Conservation (phyloP, 2,888 invertebrate species). For the Cremastinae sp. region DNA sequence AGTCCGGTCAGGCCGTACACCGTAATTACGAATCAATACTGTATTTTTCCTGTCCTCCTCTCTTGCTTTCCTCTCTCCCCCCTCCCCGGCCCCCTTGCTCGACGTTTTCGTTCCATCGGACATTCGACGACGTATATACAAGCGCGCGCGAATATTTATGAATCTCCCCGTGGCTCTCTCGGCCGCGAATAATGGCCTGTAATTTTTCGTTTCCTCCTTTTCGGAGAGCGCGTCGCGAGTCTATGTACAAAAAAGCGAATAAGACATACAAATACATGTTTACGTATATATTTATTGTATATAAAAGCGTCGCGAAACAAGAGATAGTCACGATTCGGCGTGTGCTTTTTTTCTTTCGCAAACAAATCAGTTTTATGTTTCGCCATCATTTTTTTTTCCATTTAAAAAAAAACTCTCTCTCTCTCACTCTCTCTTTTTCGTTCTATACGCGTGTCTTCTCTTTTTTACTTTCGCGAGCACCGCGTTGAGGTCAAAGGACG, state of each 20-base stretch:
- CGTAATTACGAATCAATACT: conserved; percentile 42
- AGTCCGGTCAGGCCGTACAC: conserved; percentile 12
- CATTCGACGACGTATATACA: not conserved
- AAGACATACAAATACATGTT: no score
- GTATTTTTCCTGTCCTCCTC: conserved; percentile 5
- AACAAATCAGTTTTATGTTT: conserved; percentile 24
- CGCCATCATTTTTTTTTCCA: not conserved
- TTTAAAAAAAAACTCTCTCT: no score
- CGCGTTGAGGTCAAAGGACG: conserved; percentile 45
- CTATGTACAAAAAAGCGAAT: no score
- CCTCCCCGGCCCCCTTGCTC: no score
- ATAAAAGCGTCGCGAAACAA: not conserved
- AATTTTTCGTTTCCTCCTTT: no score
- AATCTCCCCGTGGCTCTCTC: no score
- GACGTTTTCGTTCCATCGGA: no score
- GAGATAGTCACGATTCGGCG: not conserved
- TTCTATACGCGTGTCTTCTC: no score
- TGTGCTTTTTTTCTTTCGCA: not conserved
- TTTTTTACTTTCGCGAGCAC: conserved; percentile 2
- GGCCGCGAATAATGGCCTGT: no score
- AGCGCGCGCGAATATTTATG: not conserved
- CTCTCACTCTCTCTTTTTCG: no score
- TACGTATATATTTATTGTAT: not conserved
- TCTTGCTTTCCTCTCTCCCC: conserved; percentile 4
- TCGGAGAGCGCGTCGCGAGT: no score